Evolutionary conservation across 2,888 invertebrate genomes (phyloP), one percentile per base, ranked within the genome.

Genomic region (Schrankia costaestrigalis): DNA sequence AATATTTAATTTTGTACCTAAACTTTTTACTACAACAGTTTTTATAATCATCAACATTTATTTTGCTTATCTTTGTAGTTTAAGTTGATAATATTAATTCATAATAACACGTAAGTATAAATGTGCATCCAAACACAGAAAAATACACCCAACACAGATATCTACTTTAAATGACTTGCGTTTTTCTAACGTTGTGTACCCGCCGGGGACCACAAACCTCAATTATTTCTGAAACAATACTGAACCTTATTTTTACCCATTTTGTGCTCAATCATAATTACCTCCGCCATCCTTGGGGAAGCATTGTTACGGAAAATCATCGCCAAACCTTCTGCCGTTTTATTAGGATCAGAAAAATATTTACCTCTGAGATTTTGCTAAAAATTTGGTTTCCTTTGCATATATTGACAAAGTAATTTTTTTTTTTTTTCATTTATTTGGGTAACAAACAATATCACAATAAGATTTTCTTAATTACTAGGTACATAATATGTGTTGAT

Each of bases 201-300:
- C 78, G 50, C 41, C 53, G 85, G 84, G n/a, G 82, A 78, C 81
- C 75, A 82, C 85, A 84, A 83, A 86, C 85, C 83, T 69, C 85
- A 87, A 87, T 87, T 87, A 86, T 71, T 71, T 70, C 73, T 77
- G 82, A 83, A 85, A 87, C 86, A 87, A 86, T 80, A 70, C 79
- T 59, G 67, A 59, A 53, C 67, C 74, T 81, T 71, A 85, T 87
- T 87, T 87, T 87, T 86, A 87, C 77, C 82, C 81, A 76, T 82
- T 85, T 80, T 81, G 74, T 78, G 84, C 85, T 87, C 86, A 84
- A 87, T 87, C 86, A 86, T 86, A 87, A 87, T 87, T 85, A 86
- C 74, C 73, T 51, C 60, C 52, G 53, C 52, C 61, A 56, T 73
- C 82, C 83, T 72, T 45, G 47, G 79, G 84, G 84, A 79, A 62